Evolutionary conservation across 2,888 invertebrate species (phyloP).

Genomic region (Incurvaria masculella): DNA sequence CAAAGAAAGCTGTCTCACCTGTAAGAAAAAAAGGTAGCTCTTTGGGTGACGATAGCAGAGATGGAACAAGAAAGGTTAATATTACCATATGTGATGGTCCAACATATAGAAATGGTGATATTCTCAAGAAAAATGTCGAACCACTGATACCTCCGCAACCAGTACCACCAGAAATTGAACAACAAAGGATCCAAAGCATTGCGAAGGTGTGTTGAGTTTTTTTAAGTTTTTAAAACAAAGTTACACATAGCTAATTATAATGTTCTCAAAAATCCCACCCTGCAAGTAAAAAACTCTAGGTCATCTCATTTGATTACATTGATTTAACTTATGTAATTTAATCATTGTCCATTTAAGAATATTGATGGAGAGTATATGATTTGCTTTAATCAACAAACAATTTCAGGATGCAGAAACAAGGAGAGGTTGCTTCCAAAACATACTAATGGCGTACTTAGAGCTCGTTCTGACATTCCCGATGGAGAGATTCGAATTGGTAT

Average conservation of each 20-base stretch:
- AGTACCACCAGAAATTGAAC: slow-evolving; percentile 79
- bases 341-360: too few species aligned
- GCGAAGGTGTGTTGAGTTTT: slow-evolving; percentile 62
- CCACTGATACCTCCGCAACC: slow-evolving; percentile 63
- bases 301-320: too few species aligned
- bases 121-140: slow-evolving; percentile 29
- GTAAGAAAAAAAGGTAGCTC: background rate
- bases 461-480: slow-evolving; percentile 63
- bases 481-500: slow-evolving; percentile 54
- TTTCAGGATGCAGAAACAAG: slow-evolving; percentile 81
- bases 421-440: slow-evolving; percentile 79
- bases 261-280: too few species aligned
- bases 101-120: slow-evolving; percentile 25
- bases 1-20: background rate
- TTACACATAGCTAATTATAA: background rate
- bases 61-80: slow-evolving; percentile 32
- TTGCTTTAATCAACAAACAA: too few species aligned
- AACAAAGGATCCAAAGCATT: slow-evolving; percentile 77
- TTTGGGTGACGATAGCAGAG: background rate
- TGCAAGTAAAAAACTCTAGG: too few species aligned
- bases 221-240: background rate
- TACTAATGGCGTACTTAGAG: slow-evolving; percentile 82
- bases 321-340: too few species aligned
- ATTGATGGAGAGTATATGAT: too few species aligned
- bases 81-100: slow-evolving; percentile 40